A percentile compares a stretch with the other conserved stretches of the same genome.
Conservation (phyloP, 2,113 vertebrate genomes). For the Sorex fumeus region DNA sequence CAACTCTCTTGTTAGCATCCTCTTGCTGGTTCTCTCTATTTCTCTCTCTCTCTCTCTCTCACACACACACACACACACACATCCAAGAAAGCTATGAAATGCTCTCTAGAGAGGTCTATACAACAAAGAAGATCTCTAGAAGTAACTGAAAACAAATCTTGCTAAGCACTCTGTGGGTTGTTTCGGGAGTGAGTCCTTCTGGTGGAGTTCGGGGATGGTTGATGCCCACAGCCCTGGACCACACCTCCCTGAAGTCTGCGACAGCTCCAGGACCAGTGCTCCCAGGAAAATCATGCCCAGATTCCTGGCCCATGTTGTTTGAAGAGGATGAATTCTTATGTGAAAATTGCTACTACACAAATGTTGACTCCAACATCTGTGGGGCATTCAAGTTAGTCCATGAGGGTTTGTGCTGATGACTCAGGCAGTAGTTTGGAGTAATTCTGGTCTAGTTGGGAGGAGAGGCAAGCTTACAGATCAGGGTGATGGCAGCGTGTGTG, state of each 20-base stretch:
- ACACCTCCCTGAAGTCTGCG: not conserved
- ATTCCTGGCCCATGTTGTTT: not conserved
- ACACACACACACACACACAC: too few species aligned
- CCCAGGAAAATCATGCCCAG: not conserved
- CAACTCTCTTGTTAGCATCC: not conserved
- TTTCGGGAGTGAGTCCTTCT: conserved; percentile 10
- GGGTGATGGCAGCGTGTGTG: not conserved
- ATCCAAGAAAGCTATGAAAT: not conserved
- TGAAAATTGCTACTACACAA: not conserved
- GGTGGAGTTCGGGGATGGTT: not conserved
- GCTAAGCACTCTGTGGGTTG: not conserved
- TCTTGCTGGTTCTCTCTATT: not conserved
- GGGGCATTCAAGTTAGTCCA: not conserved
- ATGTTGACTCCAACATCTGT: conserved; percentile 20
- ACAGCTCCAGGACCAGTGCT: not conserved
- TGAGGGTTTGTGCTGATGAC: not conserved
- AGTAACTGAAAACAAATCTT: not conserved
- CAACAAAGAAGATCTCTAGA: conserved; percentile 31
- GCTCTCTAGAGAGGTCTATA: not conserved
- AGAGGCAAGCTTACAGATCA: not conserved
- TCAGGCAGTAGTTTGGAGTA: not conserved
- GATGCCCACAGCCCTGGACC: not conserved
- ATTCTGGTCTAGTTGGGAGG: conserved; percentile 3
- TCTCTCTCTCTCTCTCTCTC: not conserved
- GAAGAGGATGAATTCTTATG: not conserved